These are phyloP conservation scores for Excalfactoria chinensis DNA, from an alignment of 2,113 vertebrate species.

Conservation along the genomic window DNA sequence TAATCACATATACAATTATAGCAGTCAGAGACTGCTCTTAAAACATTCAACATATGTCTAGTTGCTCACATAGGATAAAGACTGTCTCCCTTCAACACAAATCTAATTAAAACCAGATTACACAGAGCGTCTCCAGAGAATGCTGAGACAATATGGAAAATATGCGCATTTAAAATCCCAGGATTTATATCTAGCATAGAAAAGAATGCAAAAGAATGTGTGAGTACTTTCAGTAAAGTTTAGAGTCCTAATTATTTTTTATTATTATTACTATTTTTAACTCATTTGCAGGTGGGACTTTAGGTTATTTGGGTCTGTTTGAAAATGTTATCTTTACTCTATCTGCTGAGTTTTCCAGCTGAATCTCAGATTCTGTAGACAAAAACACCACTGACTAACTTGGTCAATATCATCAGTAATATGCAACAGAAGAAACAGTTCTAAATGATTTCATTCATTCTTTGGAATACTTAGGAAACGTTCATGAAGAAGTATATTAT, in stretches of 20 bases:
- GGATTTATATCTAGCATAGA: neutral
- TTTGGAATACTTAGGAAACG: neutral
- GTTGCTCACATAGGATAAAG: neutral
- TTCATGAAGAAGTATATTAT: neutral
- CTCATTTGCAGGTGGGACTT: neutral
- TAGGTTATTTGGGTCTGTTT: neutral
- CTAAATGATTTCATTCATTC: neutral
- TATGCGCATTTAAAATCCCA: neutral
- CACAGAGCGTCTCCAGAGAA: neutral
- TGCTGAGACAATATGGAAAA: constrained; percentile 3
- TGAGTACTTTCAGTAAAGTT: neutral
- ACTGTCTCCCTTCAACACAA: neutral
- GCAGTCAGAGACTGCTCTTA: neutral
- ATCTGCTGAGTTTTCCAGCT: neutral
- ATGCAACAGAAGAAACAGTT: neutral
- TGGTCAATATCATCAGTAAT: neutral
- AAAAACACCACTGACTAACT: neutral
- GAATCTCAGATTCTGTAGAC: neutral
- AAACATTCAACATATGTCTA: neutral
- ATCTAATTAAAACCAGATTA: constrained; percentile 52
- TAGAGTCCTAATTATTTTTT: neutral
- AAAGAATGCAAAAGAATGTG: neutral
- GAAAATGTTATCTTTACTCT: neutral
- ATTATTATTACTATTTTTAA: neutral
- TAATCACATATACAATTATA: neutral